phyloP scores from a whole-genome alignment of 2,113 vertebrate species.

The Camelus dromedarius region DNA sequence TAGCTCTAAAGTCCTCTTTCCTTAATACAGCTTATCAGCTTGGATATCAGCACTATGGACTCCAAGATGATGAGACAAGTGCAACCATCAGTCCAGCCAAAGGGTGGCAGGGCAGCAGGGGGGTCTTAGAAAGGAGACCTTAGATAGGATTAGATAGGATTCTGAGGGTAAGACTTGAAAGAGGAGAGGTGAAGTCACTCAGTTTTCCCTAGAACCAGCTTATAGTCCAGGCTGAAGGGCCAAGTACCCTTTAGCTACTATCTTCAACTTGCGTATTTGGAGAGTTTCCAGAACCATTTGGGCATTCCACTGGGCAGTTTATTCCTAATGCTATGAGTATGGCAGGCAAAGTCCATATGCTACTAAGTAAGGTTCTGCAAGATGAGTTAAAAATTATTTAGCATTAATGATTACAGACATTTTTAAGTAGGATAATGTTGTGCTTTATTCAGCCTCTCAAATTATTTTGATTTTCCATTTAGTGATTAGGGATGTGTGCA shows the following conservation, averaged over 20 bases:
- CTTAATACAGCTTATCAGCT: not conserved
- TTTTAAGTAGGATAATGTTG: conserved; percentile 2
- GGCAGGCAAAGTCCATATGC: not conserved
- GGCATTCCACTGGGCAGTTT: not conserved
- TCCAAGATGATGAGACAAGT: not conserved
- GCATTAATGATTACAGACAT: not conserved
- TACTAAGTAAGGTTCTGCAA: not conserved
- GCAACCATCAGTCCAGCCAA: not conserved
- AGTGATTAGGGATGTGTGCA: not conserved
- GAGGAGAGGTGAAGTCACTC: not conserved
- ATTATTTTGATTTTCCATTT: conserved; percentile 53
- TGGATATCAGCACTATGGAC: not conserved
- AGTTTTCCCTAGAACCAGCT: not conserved
- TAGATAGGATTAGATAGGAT: not conserved
- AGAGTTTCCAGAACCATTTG: not conserved
- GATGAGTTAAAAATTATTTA: conserved; percentile 16
- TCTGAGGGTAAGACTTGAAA: not conserved
- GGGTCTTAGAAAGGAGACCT: not conserved
- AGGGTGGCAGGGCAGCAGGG: not conserved
- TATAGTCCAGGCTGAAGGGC: not conserved
- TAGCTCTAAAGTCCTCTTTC: not conserved
- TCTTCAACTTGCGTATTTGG: not conserved
- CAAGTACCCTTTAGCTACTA: not conserved
- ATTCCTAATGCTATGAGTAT: not conserved
- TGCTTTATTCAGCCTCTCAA: conserved; percentile 24